Percentiles rank a stretch among this genome's conserved stretches.
Evolutionary conservation across 2,797 vertebrate genomes (phyloP).

Genomic region (Bryconaethiops microstoma): DNA sequence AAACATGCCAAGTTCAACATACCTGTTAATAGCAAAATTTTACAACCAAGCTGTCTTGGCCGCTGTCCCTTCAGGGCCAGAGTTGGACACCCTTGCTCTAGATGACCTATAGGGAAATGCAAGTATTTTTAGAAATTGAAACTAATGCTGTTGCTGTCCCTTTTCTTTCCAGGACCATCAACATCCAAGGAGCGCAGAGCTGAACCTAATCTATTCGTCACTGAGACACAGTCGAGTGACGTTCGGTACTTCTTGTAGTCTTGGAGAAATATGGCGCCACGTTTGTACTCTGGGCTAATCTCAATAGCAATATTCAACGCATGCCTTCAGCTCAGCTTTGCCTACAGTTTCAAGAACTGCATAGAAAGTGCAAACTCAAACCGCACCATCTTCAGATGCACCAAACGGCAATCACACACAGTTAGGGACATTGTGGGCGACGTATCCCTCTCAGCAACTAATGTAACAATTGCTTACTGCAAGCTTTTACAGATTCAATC

Average conservation of each 20-base stretch:
- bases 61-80: too few relatives aligned
- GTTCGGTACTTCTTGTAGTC: neutral
- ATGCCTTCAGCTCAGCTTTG: constrained; percentile 59
- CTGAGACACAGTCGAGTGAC: neutral
- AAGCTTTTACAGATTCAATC: constrained; percentile 56
- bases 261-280: constrained; percentile 59
- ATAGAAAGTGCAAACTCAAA: constrained; percentile 61
- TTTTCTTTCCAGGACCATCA: constrained; percentile 2
- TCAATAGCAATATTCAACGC: constrained; percentile 49
- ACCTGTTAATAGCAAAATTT: too few relatives aligned
- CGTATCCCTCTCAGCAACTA: constrained; percentile 64
- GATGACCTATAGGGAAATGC: too few relatives aligned
- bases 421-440: constrained; percentile 67
- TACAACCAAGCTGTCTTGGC: too few relatives aligned
- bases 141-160: neutral
- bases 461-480: constrained; percentile 68
- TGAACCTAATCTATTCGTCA: neutral
- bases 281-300: constrained; percentile 43
- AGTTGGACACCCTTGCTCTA: too few relatives aligned
- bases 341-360: constrained; percentile 80
- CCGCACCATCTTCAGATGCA: constrained; percentile 66
- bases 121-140: neutral
- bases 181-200: neutral
- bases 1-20: too few relatives aligned
- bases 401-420: constrained; percentile 45